Base-by-base conservation (phyloP, 37 sponge, comb jelly and placozoan species). In the Amphimedon queenslandica region DNA sequence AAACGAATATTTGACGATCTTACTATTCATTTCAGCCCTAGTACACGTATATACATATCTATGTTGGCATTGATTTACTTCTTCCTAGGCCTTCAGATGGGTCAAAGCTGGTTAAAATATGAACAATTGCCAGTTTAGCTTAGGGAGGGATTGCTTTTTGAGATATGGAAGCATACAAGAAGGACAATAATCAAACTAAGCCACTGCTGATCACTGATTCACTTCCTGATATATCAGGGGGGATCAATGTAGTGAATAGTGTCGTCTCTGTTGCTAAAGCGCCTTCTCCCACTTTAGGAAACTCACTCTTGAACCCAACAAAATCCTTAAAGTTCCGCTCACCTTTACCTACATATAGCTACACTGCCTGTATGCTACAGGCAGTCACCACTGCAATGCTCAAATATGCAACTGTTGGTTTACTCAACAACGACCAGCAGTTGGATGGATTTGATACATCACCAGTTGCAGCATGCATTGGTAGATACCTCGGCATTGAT, bases 401-500 rank as follows among this genome's bases (percentile, higher is more conserved):
- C 18, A 77, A 69, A 5, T 39, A 69, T 23, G 76, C 63, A 13
- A 77, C 69, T 51, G 58, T 63, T 0, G 47, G 57, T 20, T 41
- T 40, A 37, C 13, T 38, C 3, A 37, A 47, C 55, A 24, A 55
- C 20, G 68, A 79, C 8, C 53, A 18, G 13, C 53, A 47, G 13
- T 66, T 92, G 32, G 90, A 72, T 2, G 82, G 78, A 30, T 56
- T 84, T n/a, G 85, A 93, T 55, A 30, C 73, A 27, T 79, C 91
- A 1, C 90, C 96, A 33, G 87, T 92, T 3, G 72, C 71, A 34
- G 83, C 86, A n/a, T 90, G 96, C 42, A 83, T 98, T 66, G 96
- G 96, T 32, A 72, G 88, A 23, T 81, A 98, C 78, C 66, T 98
- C 42, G 99, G 99, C 27, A 76, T 94, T 27, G 96, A 96, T 56